Evolutionary conservation across 2,113 vertebrate genomes (phyloP), one percentile per base, ranked within the genome.

Genomic region (Gallinago jamesoni): DNA sequence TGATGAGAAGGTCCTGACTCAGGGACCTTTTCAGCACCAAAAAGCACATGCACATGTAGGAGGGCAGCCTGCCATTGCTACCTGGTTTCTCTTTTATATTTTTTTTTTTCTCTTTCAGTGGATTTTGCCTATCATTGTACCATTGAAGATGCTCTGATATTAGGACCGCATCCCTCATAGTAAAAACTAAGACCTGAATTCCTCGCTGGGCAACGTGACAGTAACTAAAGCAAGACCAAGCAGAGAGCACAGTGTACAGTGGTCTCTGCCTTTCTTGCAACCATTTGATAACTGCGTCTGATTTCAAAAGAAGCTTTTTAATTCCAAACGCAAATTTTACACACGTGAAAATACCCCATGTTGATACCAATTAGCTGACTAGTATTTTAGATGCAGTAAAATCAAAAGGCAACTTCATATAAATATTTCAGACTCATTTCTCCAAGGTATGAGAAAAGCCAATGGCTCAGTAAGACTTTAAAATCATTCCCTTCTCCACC

Each of bases 31-130:
- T 47, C 47, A 47, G 47, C 47, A 47, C 19, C 16, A 66, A 64
- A 76, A 68, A 63, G 43, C 9, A 41, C 0, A 3, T 1, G 2
- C 1, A 1, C 7, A 5, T 14, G 15, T 9, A 69, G 37, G n/a
- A 87, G 8, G 22, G 53, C 45, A 90, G 59, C 21, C 5, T 66
- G 30, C 66, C 72, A 85, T 2, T 31, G 19, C 18, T 18, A 43
- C 7, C 7, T 9, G 6, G 13, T n/a, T 86, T 39, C 50, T 70
- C 30, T 74, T 84, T 84, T 7, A 48, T 7, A 43, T 23, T 45
- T 66, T 52, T 53, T 53, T 55, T 55, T 55, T 55, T 55, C 30
- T 30, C 27, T 53, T 53, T 53, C 17, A 55, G 53, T 30, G 28
- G 10, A 55, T 55, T 55, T 55, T 55, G 28, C 53, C 53, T 30